Percentiles rank a stretch among this genome's conserved stretches.
Evolutionary conservation across 1,140 invertebrate species (phyloP).

Genomic region (Papilio dardanus): DNA sequence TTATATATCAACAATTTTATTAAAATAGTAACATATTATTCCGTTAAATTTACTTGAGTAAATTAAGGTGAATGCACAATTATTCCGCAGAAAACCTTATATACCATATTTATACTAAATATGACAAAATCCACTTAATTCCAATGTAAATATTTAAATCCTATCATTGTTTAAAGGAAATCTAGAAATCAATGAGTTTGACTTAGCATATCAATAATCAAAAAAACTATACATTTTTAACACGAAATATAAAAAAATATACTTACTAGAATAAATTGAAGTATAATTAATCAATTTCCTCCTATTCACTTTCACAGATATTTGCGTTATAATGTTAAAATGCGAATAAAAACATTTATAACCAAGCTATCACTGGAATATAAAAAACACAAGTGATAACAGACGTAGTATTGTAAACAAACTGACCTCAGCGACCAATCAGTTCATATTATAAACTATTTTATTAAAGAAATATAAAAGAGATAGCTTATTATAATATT

Average conservation of each 20-base stretch:
- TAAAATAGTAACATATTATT: not conserved
- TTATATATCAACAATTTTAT: not conserved
- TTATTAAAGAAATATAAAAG: not conserved
- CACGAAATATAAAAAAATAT: no score
- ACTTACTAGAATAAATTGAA: not conserved
- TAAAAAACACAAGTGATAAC: not conserved
- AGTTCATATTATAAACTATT: conserved; percentile 10
- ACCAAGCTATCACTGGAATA: not conserved
- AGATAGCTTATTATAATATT: not conserved
- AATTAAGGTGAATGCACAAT: conserved; percentile 9
- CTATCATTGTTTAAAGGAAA: no score
- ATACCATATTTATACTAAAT: no score
- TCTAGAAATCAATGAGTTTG: no score
- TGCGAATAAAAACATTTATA: not conserved
- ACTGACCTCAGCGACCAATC: not conserved
- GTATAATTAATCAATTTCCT: not conserved
- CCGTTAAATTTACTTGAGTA: no score
- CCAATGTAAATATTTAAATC: no score
- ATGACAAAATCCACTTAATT: no score
- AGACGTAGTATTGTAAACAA: not conserved
- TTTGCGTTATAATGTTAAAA: conserved; percentile 1
- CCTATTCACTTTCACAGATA: not conserved
- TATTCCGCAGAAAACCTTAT: not conserved
- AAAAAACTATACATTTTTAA: no score
- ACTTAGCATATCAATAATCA: no score